Base-by-base conservation (phyloP, 2,888 invertebrate species). In the Keiferia lycopersicella region DNA sequence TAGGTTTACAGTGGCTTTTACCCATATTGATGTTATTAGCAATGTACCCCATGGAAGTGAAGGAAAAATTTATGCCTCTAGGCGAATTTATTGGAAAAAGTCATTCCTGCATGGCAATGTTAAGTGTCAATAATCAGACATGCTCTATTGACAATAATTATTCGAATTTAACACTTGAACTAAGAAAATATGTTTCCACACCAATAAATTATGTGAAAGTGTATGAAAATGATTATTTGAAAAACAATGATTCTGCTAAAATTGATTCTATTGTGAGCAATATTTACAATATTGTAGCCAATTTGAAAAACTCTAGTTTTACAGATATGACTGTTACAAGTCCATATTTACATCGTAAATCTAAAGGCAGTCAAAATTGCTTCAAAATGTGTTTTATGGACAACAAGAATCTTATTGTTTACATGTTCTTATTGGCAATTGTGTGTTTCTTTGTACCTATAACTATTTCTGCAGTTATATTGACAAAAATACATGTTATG, bases 381-480 rank as follows among this genome's bases (percentile, higher is more conserved):
- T 78, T 82, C 71, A 86, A 78, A 76, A 76, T 89, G 63, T 92
- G 91, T 73, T 86, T 82, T 63, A 69, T 87, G 39, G 84, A 91
- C 26, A 90, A 86, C 68, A 87, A 82, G 66, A 82, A 73, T 22
- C 72, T 92, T 59, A 73, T 87, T 38, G 51, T 86, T 12, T 90
- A 88, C 65, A 85, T 91, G 80, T 87, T 91, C 74, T 53, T 79
- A 11, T 67, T 91, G 18, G 75, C 82, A 8, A 70, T 89, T 67
- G 67, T 88, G 1, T 82, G 86, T 76, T 91, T 86, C 68, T 90
- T 91, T 69, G 73, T 91, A n/a, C 91, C 92, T 0, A 85, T 92
- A 48, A 86, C 87, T 12, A 82, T 91, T 64, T 90, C 90, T 53
- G 82, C 82, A 12, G 69, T 87, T 18, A 86, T 92, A 64, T 72